Conservation (phyloP, 2,113 vertebrate genomes). For the Myocastor coypus region DNA sequence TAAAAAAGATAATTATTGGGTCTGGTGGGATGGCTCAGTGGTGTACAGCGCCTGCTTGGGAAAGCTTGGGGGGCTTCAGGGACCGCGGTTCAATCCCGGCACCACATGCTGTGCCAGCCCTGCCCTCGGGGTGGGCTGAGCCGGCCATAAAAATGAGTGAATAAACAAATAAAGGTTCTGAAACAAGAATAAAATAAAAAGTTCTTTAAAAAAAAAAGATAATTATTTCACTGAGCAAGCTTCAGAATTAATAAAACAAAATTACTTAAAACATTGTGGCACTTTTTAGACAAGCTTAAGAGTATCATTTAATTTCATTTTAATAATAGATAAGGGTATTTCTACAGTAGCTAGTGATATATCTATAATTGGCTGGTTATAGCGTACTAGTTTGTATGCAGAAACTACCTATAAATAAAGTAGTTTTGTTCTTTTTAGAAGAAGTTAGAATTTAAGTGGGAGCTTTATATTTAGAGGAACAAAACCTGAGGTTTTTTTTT, state of each 20-base stretch:
- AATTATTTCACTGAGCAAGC: conserved; percentile 71
- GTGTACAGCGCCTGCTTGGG: too few relatives aligned
- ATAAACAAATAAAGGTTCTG: too few relatives aligned
- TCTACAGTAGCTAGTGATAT: conserved; percentile 55
- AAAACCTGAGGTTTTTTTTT: conserved; percentile 68
- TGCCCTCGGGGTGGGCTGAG: too few relatives aligned
- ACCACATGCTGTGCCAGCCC: too few relatives aligned
- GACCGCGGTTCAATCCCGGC: too few relatives aligned
- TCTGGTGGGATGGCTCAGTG: too few relatives aligned
- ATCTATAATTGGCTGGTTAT: background rate
- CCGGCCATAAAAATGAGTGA: too few relatives aligned
- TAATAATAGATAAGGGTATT: conserved; percentile 69
- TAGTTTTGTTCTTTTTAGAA: conserved; percentile 70
- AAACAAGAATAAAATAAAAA: too few relatives aligned
- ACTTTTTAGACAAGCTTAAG: conserved; percentile 72
- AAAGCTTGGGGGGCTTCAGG: too few relatives aligned
- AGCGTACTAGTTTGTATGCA: conserved; percentile 62
- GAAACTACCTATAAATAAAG: conserved; percentile 56
- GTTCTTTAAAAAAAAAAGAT: too few relatives aligned
- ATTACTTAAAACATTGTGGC: conserved; percentile 77
- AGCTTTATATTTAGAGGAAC: conserved; percentile 56
- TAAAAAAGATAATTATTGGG: too few relatives aligned
- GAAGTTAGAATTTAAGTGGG: conserved; percentile 59
- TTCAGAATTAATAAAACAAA: conserved; percentile 81
- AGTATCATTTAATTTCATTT: conserved; percentile 73